Base-by-base conservation (phyloP, 2,888 invertebrate genomes). In the Coenonympha glycerion region DNA sequence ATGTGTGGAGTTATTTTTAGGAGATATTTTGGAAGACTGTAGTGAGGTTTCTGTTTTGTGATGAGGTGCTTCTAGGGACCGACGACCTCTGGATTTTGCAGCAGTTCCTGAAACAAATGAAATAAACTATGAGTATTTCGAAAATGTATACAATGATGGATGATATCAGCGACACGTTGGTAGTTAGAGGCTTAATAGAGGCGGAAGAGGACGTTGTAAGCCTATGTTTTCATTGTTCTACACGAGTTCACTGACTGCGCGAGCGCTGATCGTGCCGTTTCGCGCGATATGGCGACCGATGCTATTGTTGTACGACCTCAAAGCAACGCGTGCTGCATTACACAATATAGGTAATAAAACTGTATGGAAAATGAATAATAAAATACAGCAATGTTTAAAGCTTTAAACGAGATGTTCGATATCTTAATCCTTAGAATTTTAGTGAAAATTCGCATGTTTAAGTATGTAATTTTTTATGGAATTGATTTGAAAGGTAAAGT, bases 11-110 rank as follows among this genome's bases (percentile, higher is more conserved):
- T 75, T 73, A 74, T 62, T 72, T 79, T 79, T 86, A 69, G 80
- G 75, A 68, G 85, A 78, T 71, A 76, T 60, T 79, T 75, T 85
- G 79, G 85, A 84, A 84, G 85, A 83, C 79, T 81, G 78, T 73
- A 79, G 74, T 77, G 74, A 70, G 65, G 66, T 79, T 73, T 85
- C 87, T 79, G 80, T 80, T 79, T 85, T 87, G 66, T 75, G 64
- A 60, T 75, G 76, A 66, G 76, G 63, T 71, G 73, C 65, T 77
- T 86, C 86, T 59, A 78, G 62, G 60, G 77, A 65, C 65, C 79
- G 78, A 56, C 85, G 81, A 63, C 63, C 72, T 73, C 68, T 81
- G 51, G 79, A 59, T 73, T 80, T 85, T 28, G 74, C 63, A 55
- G 66, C 65, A 64, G 70, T 75, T 73, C 82, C 87, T 87, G 84